Percentiles rank a stretch among this genome's conserved stretches.
Conservation (phyloP, 2,888 invertebrate genomes). For the Agrypnus murinus region DNA sequence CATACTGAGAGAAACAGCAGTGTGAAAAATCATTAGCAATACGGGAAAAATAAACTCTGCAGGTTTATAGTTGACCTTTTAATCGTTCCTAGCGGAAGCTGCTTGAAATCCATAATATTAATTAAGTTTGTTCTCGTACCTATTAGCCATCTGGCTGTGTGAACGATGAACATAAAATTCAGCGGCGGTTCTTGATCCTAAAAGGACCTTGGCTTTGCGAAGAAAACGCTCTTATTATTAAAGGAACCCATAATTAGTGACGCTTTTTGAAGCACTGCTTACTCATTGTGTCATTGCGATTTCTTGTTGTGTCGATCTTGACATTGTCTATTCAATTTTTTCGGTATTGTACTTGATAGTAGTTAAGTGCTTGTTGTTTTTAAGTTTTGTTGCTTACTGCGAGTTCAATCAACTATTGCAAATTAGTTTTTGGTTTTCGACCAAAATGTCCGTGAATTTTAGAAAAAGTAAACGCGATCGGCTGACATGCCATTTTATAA, state of each 20-base stretch:
- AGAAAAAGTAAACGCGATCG: background rate
- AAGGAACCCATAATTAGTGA: constrained; percentile 35
- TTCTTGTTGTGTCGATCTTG: constrained; percentile 21
- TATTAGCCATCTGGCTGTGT: constrained; percentile 24
- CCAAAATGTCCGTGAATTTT: constrained; percentile 10
- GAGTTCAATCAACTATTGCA: constrained; percentile 25
- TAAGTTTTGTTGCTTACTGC: background rate
- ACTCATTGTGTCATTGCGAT: constrained; percentile 41
- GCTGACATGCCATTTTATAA: constrained; percentile 25
- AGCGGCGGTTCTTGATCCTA: constrained; percentile 39
- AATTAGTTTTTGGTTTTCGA: background rate
- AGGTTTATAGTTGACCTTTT: constrained; percentile 3
- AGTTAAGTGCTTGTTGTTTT: background rate
- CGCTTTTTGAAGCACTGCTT: constrained; percentile 33
- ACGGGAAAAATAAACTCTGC: too few relatives aligned
- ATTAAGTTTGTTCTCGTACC: constrained; percentile 24
- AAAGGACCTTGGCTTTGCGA: constrained; percentile 34
- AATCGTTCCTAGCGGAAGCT: constrained; percentile 14
- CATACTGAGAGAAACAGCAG: background rate
- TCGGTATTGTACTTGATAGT: background rate
- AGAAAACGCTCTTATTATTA: constrained; percentile 35
- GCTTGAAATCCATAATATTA: constrained; percentile 7
- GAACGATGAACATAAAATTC: constrained; percentile 26
- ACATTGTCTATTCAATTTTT: constrained; percentile 17
- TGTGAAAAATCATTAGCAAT: background rate